Evolutionary conservation across 2,888 invertebrate genomes (phyloP).

Genomic region (Ennomos erosarius): DNA sequence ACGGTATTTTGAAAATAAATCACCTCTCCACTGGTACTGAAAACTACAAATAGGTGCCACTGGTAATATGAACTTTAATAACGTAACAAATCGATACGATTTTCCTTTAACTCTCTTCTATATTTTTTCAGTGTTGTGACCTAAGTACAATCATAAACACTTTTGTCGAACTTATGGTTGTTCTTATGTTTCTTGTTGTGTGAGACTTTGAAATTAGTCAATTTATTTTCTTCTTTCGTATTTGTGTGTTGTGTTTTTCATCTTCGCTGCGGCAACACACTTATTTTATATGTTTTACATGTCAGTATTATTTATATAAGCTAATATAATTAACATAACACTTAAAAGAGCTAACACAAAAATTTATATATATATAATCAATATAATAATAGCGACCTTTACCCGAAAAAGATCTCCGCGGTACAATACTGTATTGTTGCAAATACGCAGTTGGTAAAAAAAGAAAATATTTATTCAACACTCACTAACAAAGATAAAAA

Average conservation of each 20-base stretch:
- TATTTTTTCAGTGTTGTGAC: constrained; percentile 20
- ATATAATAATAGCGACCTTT: too few relatives aligned
- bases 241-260: constrained; percentile 38
- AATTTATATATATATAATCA: background rate
- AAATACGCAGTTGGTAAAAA: too few relatives aligned
- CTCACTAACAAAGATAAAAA: too few relatives aligned
- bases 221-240: constrained; percentile 9
- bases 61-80: constrained; percentile 8
- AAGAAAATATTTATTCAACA: too few relatives aligned
- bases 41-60: constrained; percentile 10
- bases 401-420: too few relatives aligned
- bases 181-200: constrained; percentile 14
- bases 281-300: constrained; percentile 20
- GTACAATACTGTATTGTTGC: too few relatives aligned
- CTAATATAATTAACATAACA: constrained; percentile 4
- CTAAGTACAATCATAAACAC: constrained; percentile 17
- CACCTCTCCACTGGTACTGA: background rate
- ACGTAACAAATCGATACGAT: constrained; percentile 25
- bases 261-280: constrained; percentile 21
- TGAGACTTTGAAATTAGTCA: constrained; percentile 12
- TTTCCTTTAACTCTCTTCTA: constrained; percentile 12
- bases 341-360: background rate
- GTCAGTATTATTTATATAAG: constrained; percentile 8
- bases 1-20: background rate
- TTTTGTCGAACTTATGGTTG: constrained; percentile 5